Base-by-base conservation (phyloP, 2,797 vertebrate genomes). In the Paedocypris micromegethes region DNA sequence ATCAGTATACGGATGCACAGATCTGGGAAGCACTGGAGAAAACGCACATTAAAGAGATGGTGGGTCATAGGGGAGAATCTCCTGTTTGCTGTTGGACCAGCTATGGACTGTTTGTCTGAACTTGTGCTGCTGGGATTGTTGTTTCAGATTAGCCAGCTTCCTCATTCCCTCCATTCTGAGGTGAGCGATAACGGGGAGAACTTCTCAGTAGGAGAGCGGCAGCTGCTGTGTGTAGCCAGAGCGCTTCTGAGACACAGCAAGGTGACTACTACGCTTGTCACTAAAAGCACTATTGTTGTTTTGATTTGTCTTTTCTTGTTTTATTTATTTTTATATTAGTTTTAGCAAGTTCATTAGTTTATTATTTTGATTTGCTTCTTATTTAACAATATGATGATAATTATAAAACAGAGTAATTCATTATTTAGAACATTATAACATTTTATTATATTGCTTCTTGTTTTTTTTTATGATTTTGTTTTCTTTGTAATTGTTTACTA, bases 131-230 rank as follows among this genome's bases (percentile, higher is more conserved):
- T 23, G 23, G 23, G 23, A 23, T 23, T 23, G 23, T 63, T 60
- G 42, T 79, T 69, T 74, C 80, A 94, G 92, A 81, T 94, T 38
- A 85, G 78, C 71, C 88, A 86, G 77, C 80, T 92, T 65, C 88
- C 90, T 49, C 83, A 87, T 68, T 83, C 84, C 2, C 84, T 93
- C 60, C 66, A 88, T 40, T 88, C 88, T 0, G 87, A 90, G 80
- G 92, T 95, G 66, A 84, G 81, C 0, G 92, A 92, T 81, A 94
- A 92, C 5, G 92, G 93, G 43, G 88, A 86, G 58, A 93, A 93
- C 83, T 92, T 94, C 83, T 93, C 93, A 0, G 86, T 93, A 64
- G 92, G 92, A 65, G 88, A 94, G 74, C 83, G 91, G 53, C 93
- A 94, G 79, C 87, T 94, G 3, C 83, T 93, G 64, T 94, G 92